Evolutionary conservation across 2,113 vertebrate genomes (phyloP), one percentile per base, ranked within the genome.

Genomic region (Entosphenus tridentatus): DNA sequence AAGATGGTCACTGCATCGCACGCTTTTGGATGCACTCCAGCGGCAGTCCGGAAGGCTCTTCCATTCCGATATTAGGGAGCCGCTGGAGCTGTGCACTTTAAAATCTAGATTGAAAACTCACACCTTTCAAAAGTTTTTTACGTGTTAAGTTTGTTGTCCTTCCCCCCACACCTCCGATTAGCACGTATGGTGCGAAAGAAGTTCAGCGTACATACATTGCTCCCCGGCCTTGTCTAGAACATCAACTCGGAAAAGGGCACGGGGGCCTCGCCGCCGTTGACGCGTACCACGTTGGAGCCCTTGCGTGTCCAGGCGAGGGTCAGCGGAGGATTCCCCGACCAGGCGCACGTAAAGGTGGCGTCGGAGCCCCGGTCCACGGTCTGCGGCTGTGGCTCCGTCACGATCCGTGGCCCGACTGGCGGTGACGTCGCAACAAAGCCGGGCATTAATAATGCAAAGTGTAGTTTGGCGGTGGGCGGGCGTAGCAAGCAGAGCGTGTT

Each of bases 301-400:
- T 93, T 95, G 73, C 89, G 92, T 73, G 90, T 95, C 91, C 91
- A 96, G 70, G 90, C 95, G 72, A 96, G 88, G 65, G 90, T 96
- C 2, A 96, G 85, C 0, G 90, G 89, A 0, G 90, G 91, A 73
- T 92, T 96, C 54, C 90, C 91, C 0, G 87, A 79, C 91, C 91
- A 96, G 73, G 92, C 86, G 68, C 91, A 96, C 69, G 89, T 95
- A 16, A 96, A 74, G 3, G 84, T 87, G 69, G 91, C 89, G 1
- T 92, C 89, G 2, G 88, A 85, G 76, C 91, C 87, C n/a, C 84
- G 85, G 16, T 96, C 87, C 0, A 89, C 91, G 1, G 84, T 78
- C 0, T 83, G 82, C 2, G 88, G 88, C 11, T 87, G 81, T 4
- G 90, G 89, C 72, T 95, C 88, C 70, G 90, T 86, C 11, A 95